Percentiles rank a stretch among this genome's conserved stretches.
phyloP scores from a whole-genome alignment of 2,113 vertebrate genomes.

The Dinomys branickii region DNA sequence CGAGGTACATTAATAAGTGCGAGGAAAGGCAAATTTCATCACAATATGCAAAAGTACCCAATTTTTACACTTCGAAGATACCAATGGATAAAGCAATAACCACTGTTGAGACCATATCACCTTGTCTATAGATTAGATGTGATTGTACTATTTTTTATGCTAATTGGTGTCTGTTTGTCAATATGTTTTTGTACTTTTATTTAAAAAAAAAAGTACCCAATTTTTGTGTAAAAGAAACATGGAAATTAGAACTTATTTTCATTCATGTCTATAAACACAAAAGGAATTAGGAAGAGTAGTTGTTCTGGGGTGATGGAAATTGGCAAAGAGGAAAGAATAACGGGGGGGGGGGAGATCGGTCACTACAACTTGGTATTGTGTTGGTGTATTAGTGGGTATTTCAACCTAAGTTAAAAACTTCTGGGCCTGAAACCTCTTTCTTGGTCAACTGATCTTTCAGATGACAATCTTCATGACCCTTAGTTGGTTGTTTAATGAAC shows the following conservation, averaged over 20 bases:
- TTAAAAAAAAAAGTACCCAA: too few species aligned
- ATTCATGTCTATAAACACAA: background rate
- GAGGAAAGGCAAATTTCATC: background rate
- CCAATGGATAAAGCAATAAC: too few species aligned
- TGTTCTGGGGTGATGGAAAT: background rate
- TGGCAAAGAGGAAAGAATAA: background rate
- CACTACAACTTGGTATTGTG: background rate
- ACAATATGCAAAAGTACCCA: background rate
- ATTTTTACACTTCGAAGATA: too few species aligned
- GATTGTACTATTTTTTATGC: too few species aligned
- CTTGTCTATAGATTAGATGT: too few species aligned
- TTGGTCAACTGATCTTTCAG: background rate
- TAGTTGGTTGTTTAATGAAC: background rate
- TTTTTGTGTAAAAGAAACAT: background rate
- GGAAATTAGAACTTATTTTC: slow-evolving; percentile 20
- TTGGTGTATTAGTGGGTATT: background rate
- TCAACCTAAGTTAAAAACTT: slow-evolving; percentile 30
- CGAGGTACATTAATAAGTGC: background rate
- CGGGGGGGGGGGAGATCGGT: background rate
- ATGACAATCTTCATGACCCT: background rate
- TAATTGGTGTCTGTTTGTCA: too few species aligned
- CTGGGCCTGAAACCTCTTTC: background rate
- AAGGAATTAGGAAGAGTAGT: background rate
- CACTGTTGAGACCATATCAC: too few species aligned
- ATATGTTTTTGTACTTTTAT: too few species aligned